These are phyloP conservation scores for Pedetes capensis DNA, from an alignment of 2,113 vertebrate species.

Conservation along the genomic window DNA sequence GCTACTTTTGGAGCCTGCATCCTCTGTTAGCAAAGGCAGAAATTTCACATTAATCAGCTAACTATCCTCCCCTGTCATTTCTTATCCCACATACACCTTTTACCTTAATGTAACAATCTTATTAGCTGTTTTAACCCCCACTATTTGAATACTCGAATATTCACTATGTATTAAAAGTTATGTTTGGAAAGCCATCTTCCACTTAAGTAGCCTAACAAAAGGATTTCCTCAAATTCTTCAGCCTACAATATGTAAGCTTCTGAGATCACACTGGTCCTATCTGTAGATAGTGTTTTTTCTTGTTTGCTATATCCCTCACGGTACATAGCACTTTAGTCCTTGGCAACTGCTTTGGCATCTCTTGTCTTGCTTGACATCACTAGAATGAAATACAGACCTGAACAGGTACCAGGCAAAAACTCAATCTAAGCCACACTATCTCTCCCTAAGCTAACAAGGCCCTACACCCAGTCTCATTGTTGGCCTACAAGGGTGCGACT, in stretches of 20 bases:
- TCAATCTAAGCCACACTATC: conserved; percentile 46
- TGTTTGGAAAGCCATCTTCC: not conserved
- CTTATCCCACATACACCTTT: not conserved
- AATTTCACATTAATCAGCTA: not conserved
- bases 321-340: not conserved
- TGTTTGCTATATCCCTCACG: not conserved
- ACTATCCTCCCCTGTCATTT: not conserved
- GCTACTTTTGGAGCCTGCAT: not conserved
- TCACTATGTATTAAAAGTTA: not conserved
- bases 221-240: not conserved
- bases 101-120: not conserved
- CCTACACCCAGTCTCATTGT: conserved; percentile 66
- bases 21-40: not conserved
- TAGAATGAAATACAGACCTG: conserved; percentile 37
- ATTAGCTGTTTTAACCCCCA: not conserved
- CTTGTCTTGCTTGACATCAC: conserved; percentile 45
- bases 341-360: conserved; percentile 12
- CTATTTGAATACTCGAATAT: not conserved
- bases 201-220: not conserved
- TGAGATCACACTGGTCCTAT: not conserved
- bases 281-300: not conserved
- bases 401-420: conserved; percentile 18
- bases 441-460: conserved; percentile 51
- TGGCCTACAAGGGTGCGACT: conserved; percentile 61
- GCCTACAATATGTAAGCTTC: not conserved